phyloP scores from a whole-genome alignment of 2,888 invertebrate species.

The Cancer borealis region DNA sequence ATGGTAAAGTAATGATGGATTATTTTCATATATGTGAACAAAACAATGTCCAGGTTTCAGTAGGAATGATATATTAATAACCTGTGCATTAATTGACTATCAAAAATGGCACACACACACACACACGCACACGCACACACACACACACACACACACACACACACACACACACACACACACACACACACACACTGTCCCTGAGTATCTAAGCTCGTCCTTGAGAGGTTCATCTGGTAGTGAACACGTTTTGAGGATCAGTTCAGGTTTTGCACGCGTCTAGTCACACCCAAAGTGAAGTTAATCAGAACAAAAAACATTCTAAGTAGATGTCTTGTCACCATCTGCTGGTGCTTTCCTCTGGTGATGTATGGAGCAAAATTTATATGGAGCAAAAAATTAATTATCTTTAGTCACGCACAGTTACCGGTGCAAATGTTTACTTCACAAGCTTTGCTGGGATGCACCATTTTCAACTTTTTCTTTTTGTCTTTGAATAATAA shows the following conservation, averaged over 20 bases:
- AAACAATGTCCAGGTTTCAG: neutral
- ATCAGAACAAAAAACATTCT: conserved; percentile 64
- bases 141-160: conserved; percentile 1
- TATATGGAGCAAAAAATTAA: conserved; percentile 53
- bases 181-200: conserved; percentile 56
- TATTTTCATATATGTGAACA: neutral
- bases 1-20: neutral
- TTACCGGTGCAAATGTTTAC: conserved; percentile 49
- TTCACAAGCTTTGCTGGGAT: conserved; percentile 58
- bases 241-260: conserved; percentile 63
- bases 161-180: neutral
- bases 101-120: conserved; percentile 46
- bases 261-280: conserved; percentile 75
- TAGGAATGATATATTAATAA: conserved; percentile 16
- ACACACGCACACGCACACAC: conserved; percentile 37
- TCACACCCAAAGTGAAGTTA: conserved; percentile 76
- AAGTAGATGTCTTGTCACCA: conserved; percentile 71
- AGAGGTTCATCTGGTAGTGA: conserved; percentile 64
- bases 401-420: conserved; percentile 45
- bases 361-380: conserved; percentile 47
- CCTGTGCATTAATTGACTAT: conserved; percentile 62
- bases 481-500: conserved; percentile 44
- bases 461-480: neutral
- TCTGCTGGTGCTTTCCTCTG: conserved; percentile 67
- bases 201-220: conserved; percentile 47